Percentiles rank a stretch among this genome's conserved stretches.
phyloP scores from a whole-genome alignment of 2,888 invertebrate species.

The Agonopterix heracliana region DNA sequence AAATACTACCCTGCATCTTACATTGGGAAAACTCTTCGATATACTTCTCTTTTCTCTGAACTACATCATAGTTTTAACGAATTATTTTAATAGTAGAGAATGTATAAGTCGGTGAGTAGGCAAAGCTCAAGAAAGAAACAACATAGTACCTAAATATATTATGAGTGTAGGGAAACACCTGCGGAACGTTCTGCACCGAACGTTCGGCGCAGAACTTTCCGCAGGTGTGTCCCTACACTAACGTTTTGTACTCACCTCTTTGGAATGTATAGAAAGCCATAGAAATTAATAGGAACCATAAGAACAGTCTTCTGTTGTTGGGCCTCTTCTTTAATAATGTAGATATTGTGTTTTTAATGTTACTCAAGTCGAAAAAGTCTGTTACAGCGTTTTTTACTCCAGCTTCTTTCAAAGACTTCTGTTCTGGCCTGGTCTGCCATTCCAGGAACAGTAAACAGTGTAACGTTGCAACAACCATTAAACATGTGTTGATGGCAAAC shows the following conservation, averaged over 20 bases:
- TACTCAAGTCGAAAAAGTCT: constrained; percentile 84
- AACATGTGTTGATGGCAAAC: constrained; percentile 81
- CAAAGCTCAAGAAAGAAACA: too few relatives aligned
- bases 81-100: too few relatives aligned
- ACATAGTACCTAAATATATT: too few relatives aligned
- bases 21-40: too few relatives aligned
- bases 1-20: too few relatives aligned
- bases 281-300: constrained; percentile 81
- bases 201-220: too few relatives aligned
- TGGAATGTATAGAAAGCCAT: constrained; percentile 90
- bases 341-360: constrained; percentile 77
- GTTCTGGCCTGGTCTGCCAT: constrained; percentile 82
- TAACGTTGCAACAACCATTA: constrained; percentile 78
- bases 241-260: constrained; percentile 67
- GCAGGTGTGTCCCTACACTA: too few relatives aligned
- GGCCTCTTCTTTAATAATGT: constrained; percentile 78
- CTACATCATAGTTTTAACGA: too few relatives aligned
- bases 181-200: too few relatives aligned
- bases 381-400: constrained; percentile 74
- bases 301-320: constrained; percentile 75
- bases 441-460: constrained; percentile 79
- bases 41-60: too few relatives aligned
- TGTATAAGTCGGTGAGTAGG: too few relatives aligned
- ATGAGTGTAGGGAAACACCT: too few relatives aligned
- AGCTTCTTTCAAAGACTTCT: constrained; percentile 76